Percentiles rank a stretch among this genome's conserved stretches.
Evolutionary conservation across 1,140 invertebrate species (phyloP).

Genomic region (Papilio dardanus): DNA sequence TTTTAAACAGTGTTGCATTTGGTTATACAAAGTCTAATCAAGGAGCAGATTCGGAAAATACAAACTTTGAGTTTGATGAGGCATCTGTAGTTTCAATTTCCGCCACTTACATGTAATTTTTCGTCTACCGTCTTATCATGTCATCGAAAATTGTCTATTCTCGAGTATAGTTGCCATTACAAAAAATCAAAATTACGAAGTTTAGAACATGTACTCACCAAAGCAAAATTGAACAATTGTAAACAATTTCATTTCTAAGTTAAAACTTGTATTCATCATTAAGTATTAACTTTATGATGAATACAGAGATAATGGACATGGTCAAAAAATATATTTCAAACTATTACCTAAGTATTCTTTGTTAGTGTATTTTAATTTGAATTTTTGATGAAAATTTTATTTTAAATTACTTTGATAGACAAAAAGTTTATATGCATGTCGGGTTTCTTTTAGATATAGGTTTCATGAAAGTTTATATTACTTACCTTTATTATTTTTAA

Average conservation of each 20-base stretch:
- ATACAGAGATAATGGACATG: not conserved
- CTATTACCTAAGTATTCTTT: too few species aligned
- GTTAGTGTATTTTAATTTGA: too few species aligned
- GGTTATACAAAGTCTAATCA: not conserved
- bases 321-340: too few species aligned
- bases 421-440: not conserved
- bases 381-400: not conserved
- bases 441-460: not conserved
- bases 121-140: not conserved
- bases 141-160: not conserved
- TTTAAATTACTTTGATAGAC: not conserved
- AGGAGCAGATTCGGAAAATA: not conserved
- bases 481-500: constrained; percentile 1
- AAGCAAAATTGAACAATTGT: too few species aligned
- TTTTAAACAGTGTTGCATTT: not conserved
- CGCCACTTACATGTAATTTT: not conserved
- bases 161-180: not conserved
- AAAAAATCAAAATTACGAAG: too few species aligned
- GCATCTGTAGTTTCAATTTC: not conserved
- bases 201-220: too few species aligned
- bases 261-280: too few species aligned
- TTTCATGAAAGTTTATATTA: not conserved
- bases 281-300: too few species aligned
- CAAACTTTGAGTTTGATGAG: not conserved
- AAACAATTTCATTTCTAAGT: too few species aligned